These are phyloP conservation scores for Atta texana DNA, from an alignment of 1,140 invertebrate genomes.

Conservation along the genomic window DNA sequence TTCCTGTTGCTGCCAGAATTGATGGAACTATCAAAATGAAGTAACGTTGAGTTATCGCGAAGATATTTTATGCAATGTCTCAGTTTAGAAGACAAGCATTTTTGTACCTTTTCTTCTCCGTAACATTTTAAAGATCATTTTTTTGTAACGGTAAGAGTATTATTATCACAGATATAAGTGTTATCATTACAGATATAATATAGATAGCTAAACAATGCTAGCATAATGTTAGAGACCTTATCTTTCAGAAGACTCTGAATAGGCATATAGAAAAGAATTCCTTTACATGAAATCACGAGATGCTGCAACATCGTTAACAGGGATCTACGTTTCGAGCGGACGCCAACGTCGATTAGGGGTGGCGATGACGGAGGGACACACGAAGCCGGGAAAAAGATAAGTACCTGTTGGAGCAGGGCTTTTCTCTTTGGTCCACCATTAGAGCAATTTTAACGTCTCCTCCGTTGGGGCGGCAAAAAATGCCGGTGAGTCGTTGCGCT, in stretches of 20 bases:
- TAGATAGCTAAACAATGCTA: neutral
- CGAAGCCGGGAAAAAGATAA: conserved; percentile 76
- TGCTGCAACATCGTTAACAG: conserved; percentile 19
- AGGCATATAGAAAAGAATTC: neutral
- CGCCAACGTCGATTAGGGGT: conserved; percentile 26
- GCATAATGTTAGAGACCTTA: neutral
- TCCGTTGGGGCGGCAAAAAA: conserved; percentile 80
- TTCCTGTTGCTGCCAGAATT: neutral
- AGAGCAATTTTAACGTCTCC: conserved; percentile 84
- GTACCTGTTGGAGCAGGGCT: conserved; percentile 77
- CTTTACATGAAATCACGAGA: neutral
- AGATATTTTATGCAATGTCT: neutral
- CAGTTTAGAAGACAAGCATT: neutral
- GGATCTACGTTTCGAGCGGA: neutral
- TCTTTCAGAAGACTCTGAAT: neutral
- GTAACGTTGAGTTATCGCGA: neutral
- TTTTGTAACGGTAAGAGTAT: no score
- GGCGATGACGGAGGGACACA: conserved; percentile 50
- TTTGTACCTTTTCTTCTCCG: no score
- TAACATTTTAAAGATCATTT: no score
- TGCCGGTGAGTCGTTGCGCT: conserved; percentile 82
- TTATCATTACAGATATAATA: neutral
- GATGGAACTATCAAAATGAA: neutral
- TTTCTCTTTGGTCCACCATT: conserved; percentile 81
- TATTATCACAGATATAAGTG: neutral